Percentiles rank a stretch among this genome's conserved stretches.
Evolutionary conservation across 2,888 invertebrate species (phyloP).

Genomic region (Drosophila vallismaia): DNA sequence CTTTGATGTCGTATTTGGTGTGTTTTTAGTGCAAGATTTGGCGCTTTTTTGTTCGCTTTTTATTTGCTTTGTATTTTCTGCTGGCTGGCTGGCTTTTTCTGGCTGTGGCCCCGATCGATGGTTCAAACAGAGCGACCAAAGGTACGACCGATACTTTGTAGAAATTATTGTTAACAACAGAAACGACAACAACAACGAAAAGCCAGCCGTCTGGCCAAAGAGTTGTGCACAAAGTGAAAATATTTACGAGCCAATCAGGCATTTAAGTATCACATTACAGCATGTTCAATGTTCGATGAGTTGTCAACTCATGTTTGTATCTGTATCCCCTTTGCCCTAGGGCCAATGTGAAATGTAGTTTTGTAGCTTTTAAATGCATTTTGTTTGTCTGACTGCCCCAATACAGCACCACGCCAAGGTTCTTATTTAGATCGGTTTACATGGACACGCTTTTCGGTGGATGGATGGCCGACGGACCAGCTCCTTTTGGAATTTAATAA

Average conservation of each 20-base stretch:
- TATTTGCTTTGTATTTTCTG: constrained; percentile 9
- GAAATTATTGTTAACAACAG: constrained; percentile 83
- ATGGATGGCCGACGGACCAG: constrained; percentile 13
- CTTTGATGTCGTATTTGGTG: constrained; percentile 83
- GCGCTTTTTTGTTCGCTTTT: constrained; percentile 74
- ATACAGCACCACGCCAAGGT: constrained; percentile 67
- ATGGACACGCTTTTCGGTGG: constrained; percentile 67
- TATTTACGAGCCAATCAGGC: constrained; percentile 83
- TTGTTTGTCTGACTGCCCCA: constrained; percentile 76
- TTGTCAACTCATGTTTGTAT: constrained; percentile 82
- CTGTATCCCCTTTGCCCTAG: constrained; percentile 40
- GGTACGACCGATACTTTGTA: constrained; percentile 76
- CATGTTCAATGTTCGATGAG: constrained; percentile 83
- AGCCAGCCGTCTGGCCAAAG: constrained; percentile 14
- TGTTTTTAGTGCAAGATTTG: constrained; percentile 83
- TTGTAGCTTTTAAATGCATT: constrained; percentile 80
- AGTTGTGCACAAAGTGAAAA: constrained; percentile 73
- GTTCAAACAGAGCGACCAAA: constrained; percentile 61
- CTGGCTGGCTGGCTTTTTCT: constrained; percentile 1
- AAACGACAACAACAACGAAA: constrained; percentile 55
- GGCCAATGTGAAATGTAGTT: constrained; percentile 69
- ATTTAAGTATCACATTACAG: constrained; percentile 84
- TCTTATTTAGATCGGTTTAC: constrained; percentile 82
- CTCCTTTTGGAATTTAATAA: constrained; percentile 71
- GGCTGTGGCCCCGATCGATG: constrained; percentile 3